These are phyloP conservation scores for Siderastrea siderea DNA, from an alignment of 92 coral and sea anemone species.

Conservation along the genomic window DNA sequence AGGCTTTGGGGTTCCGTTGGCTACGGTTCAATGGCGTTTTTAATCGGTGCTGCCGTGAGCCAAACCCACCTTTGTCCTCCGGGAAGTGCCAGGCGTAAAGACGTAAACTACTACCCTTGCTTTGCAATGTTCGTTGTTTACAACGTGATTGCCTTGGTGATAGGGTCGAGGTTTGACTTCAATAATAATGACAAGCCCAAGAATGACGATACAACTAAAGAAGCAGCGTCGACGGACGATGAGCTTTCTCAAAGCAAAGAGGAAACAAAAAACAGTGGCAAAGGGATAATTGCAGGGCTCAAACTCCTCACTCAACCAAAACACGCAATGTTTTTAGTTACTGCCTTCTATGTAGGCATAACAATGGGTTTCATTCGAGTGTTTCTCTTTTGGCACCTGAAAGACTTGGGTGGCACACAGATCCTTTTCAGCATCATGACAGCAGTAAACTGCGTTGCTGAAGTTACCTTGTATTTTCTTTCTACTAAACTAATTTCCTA, in stretches of 20 bases:
- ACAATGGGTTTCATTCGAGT: slow-evolving; percentile 97
- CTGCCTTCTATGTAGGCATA: slow-evolving; percentile 94
- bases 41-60: slow-evolving; percentile 95
- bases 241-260: not conserved
- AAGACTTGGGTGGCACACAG: slow-evolving; percentile 91
- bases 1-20: slow-evolving; percentile 98
- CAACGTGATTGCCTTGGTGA: slow-evolving; percentile 77
- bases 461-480: slow-evolving; percentile 88
- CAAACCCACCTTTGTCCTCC: slow-evolving; percentile 93
- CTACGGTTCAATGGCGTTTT: slow-evolving; percentile 91
- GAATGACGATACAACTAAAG: slow-evolving; percentile 21
- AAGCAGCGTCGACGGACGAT: not conserved
- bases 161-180: slow-evolving; percentile 87
- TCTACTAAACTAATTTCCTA: slow-evolving; percentile 81
- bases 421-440: slow-evolving; percentile 90
- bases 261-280: slow-evolving; percentile 17
- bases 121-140: slow-evolving; percentile 85
- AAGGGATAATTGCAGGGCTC: slow-evolving; percentile 73
- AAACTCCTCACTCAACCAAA: slow-evolving; percentile 72
- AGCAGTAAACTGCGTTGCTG: slow-evolving; percentile 88
- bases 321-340: slow-evolving; percentile 87
- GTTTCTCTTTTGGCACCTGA: slow-evolving; percentile 94
- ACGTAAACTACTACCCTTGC: slow-evolving; percentile 95
- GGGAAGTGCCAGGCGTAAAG: slow-evolving; percentile 87
- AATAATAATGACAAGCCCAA: slow-evolving; percentile 45